These are phyloP conservation scores for Dicyrtomina minuta DNA, from an alignment of 2,888 invertebrate species.

Conservation along the genomic window DNA sequence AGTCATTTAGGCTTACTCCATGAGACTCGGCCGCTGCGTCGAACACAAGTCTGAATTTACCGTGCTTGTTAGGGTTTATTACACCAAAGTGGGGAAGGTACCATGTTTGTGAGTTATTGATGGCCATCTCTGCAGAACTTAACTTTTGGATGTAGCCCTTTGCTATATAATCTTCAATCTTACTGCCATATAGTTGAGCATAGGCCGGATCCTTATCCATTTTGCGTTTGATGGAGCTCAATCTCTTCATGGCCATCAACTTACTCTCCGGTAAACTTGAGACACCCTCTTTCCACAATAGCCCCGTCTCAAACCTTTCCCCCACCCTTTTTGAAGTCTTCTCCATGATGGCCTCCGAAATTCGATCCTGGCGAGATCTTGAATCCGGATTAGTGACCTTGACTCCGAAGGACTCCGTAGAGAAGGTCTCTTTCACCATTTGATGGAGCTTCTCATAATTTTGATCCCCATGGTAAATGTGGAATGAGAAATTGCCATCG, in stretches of 20 bases:
- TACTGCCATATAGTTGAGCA: background rate
- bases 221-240: slow-evolving; percentile 3
- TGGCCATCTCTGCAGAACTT: background rate
- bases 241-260: background rate
- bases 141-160: slow-evolving; percentile 22
- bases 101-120: slow-evolving; percentile 12
- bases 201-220: background rate
- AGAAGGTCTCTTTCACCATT: background rate
- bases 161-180: background rate
- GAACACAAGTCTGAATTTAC: slow-evolving; percentile 45
- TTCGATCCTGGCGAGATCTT: background rate
- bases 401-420: too few species aligned
- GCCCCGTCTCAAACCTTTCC: too few species aligned
- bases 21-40: too few species aligned
- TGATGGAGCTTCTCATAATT: background rate
- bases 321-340: background rate
- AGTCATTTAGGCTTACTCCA: too few species aligned
- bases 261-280: background rate
- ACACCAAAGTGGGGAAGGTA: slow-evolving; percentile 47
- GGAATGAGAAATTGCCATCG: too few species aligned
- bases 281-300: background rate
- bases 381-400: too few species aligned
- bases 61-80: slow-evolving; percentile 40
- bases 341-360: background rate
- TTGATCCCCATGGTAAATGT: background rate